These are phyloP conservation scores for Anseranas semipalmata DNA, from an alignment of 2,113 vertebrate genomes.

Conservation along the genomic window DNA sequence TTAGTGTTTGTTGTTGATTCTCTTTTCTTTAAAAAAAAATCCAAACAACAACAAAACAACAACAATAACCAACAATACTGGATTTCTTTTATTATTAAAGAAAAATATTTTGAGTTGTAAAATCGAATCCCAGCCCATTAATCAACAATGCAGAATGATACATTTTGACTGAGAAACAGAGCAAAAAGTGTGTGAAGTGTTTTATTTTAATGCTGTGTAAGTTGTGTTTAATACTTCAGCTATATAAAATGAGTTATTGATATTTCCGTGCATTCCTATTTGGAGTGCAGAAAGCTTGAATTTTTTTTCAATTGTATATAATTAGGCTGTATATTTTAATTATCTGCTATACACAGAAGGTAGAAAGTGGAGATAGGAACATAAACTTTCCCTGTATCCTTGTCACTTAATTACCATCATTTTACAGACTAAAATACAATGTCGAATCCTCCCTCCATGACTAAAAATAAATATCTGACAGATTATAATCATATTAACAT, in stretches of 20 bases:
- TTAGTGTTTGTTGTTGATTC: background rate
- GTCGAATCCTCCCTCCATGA: background rate
- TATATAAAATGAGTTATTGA: constrained; percentile 35
- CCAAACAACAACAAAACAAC: background rate
- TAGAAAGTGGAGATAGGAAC: background rate
- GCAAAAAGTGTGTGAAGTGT: background rate
- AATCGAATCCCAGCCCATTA: background rate
- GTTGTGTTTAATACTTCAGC: background rate
- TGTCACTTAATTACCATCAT: background rate
- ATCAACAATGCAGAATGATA: background rate
- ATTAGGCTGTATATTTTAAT: constrained; percentile 44
- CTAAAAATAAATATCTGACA: background rate
- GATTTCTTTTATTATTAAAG: background rate
- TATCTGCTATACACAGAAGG: constrained; percentile 23
- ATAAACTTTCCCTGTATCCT: background rate
- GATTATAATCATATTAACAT: background rate
- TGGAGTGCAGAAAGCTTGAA: background rate
- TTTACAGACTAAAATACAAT: constrained; percentile 3
- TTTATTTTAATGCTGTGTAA: constrained; percentile 3
- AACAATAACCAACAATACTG: background rate
- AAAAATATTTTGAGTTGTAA: background rate
- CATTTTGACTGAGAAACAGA: background rate
- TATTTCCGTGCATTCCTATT: constrained; percentile 3
- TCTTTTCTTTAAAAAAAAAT: background rate
- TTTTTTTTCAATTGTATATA: background rate